Conservation (phyloP, 2,888 invertebrate species). For the Drosophila subquinaria region DNA sequence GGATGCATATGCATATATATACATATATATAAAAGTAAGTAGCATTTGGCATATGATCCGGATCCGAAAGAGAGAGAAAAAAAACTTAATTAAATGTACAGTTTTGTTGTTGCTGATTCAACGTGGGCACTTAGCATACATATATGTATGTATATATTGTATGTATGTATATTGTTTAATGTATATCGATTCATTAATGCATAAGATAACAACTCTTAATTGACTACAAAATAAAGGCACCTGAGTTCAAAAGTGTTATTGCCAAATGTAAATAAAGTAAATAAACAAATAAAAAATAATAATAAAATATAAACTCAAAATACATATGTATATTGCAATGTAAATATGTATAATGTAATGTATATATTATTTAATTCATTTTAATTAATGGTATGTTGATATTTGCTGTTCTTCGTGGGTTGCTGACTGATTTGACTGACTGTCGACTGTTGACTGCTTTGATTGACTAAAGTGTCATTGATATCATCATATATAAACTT, state of each 20-base stretch:
- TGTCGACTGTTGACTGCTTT: slow-evolving; percentile 43
- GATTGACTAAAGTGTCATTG: slow-evolving; percentile 45
- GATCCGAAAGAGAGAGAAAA: slow-evolving; percentile 22
- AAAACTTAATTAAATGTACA: slow-evolving; percentile 64
- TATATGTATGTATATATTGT: slow-evolving; percentile 36
- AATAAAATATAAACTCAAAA: slow-evolving; percentile 3
- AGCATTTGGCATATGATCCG: slow-evolving; percentile 29
- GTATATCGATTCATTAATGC: slow-evolving; percentile 64
- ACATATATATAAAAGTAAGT: slow-evolving; percentile 6
- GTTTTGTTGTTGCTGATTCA: slow-evolving; percentile 57
- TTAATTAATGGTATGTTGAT: slow-evolving; percentile 77
- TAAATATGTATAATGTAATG: slow-evolving; percentile 23
- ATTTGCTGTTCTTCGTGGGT: slow-evolving; percentile 30
- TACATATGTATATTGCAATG: slow-evolving; percentile 34
- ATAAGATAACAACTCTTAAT: slow-evolving; percentile 82
- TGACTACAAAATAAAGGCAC: slow-evolving; percentile 84
- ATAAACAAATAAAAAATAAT: slow-evolving; percentile 45
- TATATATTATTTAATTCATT: slow-evolving; percentile 59
- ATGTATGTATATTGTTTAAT: slow-evolving; percentile 45
- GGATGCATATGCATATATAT: slow-evolving; percentile 33
- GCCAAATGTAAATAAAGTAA: slow-evolving; percentile 63
- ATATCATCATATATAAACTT: slow-evolving; percentile 33
- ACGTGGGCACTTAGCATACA: slow-evolving; percentile 40
- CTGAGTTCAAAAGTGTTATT: slow-evolving; percentile 83
- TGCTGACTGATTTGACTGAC: slow-evolving; percentile 46